phyloP scores from a whole-genome alignment of 2,113 vertebrate genomes.

The Coptodon bakossiorum region DNA sequence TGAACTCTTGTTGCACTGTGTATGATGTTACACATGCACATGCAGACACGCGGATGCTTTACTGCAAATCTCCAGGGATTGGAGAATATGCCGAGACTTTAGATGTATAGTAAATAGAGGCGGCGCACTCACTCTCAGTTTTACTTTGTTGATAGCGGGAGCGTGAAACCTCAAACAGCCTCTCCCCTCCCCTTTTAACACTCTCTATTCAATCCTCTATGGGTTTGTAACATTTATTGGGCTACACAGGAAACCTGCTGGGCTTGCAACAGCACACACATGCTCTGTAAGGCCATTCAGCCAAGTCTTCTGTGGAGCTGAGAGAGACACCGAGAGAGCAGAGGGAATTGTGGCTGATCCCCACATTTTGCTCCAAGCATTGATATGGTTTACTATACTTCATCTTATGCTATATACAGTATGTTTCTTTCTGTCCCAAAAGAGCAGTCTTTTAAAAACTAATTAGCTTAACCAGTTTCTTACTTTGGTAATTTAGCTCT shows the following conservation, averaged over 20 bases:
- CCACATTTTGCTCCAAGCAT: slow-evolving; percentile 40
- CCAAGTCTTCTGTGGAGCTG: slow-evolving; percentile 5
- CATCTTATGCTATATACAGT: neutral
- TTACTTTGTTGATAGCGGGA: neutral
- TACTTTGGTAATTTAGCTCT: slow-evolving; percentile 4
- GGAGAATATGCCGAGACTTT: neutral
- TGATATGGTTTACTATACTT: neutral
- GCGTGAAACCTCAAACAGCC: slow-evolving; percentile 17
- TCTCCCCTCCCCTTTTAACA: neutral
- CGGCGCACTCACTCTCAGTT: neutral
- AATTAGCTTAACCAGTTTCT: slow-evolving; percentile 3
- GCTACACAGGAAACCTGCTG: slow-evolving; percentile 27
- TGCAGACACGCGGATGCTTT: neutral
- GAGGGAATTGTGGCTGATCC: slow-evolving; percentile 17
- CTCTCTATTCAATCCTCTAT: neutral
- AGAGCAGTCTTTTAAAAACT: neutral
- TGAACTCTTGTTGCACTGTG: slow-evolving; percentile 30
- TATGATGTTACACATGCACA: neutral
- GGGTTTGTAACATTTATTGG: slow-evolving; percentile 23
- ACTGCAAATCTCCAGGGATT: neutral
- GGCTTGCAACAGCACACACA: slow-evolving; percentile 4
- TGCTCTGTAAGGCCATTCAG: neutral
- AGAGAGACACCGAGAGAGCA: neutral
- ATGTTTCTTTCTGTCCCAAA: neutral
- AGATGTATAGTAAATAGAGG: slow-evolving; percentile 4